Conservation (phyloP, 2,888 invertebrate genomes). For the Laspeyria flexula region DNA sequence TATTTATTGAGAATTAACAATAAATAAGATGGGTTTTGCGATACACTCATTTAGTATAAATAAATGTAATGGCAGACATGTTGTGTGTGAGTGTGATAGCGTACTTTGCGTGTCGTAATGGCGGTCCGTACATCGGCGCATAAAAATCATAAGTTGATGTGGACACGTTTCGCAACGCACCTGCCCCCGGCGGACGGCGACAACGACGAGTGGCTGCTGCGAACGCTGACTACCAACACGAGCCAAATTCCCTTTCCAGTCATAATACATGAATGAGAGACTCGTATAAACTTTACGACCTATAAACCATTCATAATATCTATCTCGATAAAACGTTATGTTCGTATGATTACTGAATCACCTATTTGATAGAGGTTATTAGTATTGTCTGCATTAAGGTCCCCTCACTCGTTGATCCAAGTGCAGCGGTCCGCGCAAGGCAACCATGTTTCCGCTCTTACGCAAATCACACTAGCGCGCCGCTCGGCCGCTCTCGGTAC, state of each 20-base stretch:
- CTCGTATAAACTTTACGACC: slow-evolving; percentile 43
- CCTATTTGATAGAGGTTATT: slow-evolving; percentile 24
- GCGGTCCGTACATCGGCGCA: slow-evolving; percentile 63
- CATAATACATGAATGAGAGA: slow-evolving; percentile 28
- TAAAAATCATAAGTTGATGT: slow-evolving; percentile 75
- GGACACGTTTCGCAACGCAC: slow-evolving; percentile 70
- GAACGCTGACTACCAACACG: slow-evolving; percentile 16
- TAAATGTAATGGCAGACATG: slow-evolving; percentile 59
- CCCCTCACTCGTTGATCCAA: slow-evolving; percentile 33
- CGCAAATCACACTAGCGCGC: slow-evolving; percentile 49
- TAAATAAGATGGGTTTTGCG: slow-evolving; percentile 35
- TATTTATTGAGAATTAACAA: slow-evolving; percentile 45
- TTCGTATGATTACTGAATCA: slow-evolving; percentile 20
- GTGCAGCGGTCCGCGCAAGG: slow-evolving; percentile 52
- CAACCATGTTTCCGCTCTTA: slow-evolving; percentile 58
- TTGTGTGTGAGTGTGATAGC: slow-evolving; percentile 62
- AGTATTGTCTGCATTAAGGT: slow-evolving; percentile 18
- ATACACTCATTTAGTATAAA: slow-evolving; percentile 44
- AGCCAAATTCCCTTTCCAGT: slow-evolving; percentile 30
- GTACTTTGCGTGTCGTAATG: slow-evolving; percentile 70
- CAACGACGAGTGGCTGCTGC: slow-evolving; percentile 26
- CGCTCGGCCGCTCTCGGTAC: slow-evolving; percentile 43
- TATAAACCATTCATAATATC: slow-evolving; percentile 45
- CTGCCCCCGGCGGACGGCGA: slow-evolving; percentile 50
- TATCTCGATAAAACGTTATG: slow-evolving; percentile 37